A percentile compares a stretch with the other conserved stretches of the same genome.
These are phyloP conservation scores for Apistogramma diplotaenia DNA, from an alignment of 2,113 vertebrate species.

Conservation along the genomic window DNA sequence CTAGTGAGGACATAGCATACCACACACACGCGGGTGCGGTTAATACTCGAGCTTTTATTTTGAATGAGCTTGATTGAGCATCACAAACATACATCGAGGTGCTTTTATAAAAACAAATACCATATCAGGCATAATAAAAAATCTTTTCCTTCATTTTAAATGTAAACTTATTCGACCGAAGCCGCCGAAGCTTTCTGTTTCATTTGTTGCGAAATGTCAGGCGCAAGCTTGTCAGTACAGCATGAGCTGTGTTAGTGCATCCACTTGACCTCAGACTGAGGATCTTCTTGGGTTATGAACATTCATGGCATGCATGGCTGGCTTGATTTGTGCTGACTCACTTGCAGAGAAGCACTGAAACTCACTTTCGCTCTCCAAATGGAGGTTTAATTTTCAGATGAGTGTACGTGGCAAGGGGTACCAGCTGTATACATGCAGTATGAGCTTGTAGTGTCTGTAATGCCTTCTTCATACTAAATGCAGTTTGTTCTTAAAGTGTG, in stretches of 20 bases:
- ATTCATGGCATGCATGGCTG: conserved; percentile 36
- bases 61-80: not conserved
- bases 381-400: conserved; percentile 32
- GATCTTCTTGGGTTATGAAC: conserved; percentile 41
- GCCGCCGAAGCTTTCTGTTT: not conserved
- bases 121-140: not conserved
- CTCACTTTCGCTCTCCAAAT: not conserved
- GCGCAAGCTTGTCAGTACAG: not conserved
- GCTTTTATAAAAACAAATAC: no score
- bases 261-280: conserved; percentile 54
- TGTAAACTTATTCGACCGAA: not conserved
- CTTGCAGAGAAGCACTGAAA: not conserved
- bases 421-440: conserved; percentile 4
- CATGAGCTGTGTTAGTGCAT: conserved; percentile 34
- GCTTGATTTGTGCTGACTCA: conserved; percentile 17
- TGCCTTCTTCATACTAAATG: no score
- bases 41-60: not conserved
- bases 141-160: not conserved
- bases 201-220: conserved; percentile 12
- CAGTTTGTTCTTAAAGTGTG: no score
- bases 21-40: not conserved
- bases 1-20: not conserved
- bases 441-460: no score
- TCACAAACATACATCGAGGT: not conserved
- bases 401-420: conserved; percentile 9